Conservation (phyloP, 1,140 invertebrate genomes). For the Archegozetes longisetosus region DNA sequence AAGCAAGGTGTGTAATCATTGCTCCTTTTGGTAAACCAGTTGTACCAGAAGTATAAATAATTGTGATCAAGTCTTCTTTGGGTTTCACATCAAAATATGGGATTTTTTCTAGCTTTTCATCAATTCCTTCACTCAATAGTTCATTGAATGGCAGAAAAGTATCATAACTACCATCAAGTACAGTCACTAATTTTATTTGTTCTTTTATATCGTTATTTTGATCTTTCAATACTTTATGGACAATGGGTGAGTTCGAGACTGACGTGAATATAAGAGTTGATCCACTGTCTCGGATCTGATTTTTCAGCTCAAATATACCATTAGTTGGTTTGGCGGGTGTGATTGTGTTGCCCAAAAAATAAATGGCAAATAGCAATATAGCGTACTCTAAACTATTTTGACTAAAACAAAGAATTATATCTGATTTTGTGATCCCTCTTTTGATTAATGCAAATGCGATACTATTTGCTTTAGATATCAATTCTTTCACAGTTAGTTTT, state of each 20-base stretch:
- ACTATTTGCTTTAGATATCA: no score
- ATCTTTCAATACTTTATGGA: neutral
- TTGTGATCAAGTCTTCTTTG: neutral
- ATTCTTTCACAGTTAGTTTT: no score
- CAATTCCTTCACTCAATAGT: no score
- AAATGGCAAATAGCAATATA: neutral
- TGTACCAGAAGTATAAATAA: slow-evolving; percentile 31
- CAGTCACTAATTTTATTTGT: neutral
- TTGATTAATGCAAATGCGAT: no score
- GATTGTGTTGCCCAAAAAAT: neutral
- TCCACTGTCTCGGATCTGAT: no score
- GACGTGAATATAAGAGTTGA: no score
- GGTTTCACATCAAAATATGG: neutral
- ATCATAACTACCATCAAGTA: neutral
- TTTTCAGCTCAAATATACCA: no score
- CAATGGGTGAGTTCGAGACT: no score
- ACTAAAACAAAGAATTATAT: neutral
- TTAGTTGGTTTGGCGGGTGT: no score
- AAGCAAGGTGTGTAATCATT: slow-evolving; percentile 29
- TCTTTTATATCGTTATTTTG: neutral
- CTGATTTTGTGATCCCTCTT: no score
- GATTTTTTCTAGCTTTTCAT: neutral
- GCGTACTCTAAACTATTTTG: neutral
- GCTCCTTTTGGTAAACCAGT: slow-evolving; percentile 35
- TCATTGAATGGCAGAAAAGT: neutral